These are phyloP conservation scores for Burhinus bistriatus DNA, from an alignment of 2,113 vertebrate species.

Conservation along the genomic window DNA sequence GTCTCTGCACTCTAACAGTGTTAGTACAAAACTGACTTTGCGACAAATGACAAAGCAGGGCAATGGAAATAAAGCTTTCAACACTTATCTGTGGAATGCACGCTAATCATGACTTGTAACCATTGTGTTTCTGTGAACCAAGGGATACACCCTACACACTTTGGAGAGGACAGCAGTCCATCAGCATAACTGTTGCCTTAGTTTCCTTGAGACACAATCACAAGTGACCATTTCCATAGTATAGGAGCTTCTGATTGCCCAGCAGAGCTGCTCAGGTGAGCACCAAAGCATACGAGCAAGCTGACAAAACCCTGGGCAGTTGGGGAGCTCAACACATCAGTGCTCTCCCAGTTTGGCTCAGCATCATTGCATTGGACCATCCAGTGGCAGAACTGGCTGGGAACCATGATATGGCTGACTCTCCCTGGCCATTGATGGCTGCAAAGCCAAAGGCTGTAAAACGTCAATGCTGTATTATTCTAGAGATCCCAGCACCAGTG, in stretches of 20 bases:
- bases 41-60: background rate
- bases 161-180: background rate
- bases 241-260: background rate
- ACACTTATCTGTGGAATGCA: background rate
- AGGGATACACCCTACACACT: background rate
- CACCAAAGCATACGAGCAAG: background rate
- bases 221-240: background rate
- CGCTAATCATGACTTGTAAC: background rate
- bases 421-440: background rate
- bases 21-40: background rate
- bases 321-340: background rate
- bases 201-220: background rate
- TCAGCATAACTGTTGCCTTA: background rate
- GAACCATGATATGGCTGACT: rapidly evolving
- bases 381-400: background rate
- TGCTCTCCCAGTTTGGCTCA: background rate
- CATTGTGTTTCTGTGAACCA: background rate
- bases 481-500: background rate
- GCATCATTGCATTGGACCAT: background rate
- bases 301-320: background rate
- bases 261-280: background rate
- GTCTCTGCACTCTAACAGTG: background rate
- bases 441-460: background rate
- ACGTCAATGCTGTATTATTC: background rate
- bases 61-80: background rate